Percentiles rank a stretch among this genome's conserved stretches.
Evolutionary conservation across 2,888 invertebrate genomes (phyloP).

Genomic region (Leptura quadrifasciata): DNA sequence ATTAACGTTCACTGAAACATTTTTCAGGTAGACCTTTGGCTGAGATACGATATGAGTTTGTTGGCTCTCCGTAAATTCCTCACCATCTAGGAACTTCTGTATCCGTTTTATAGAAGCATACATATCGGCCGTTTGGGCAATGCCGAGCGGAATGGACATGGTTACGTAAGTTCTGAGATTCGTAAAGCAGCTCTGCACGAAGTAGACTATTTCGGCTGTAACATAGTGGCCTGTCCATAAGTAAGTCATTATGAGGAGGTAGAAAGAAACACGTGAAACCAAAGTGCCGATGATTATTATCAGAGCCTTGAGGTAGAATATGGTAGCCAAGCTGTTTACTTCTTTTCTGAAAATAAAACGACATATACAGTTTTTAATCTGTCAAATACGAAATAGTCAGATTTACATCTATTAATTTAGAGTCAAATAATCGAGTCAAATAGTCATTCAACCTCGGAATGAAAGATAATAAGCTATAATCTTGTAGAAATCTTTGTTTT

Average conservation of each 20-base stretch:
- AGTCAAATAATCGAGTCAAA: too few relatives aligned
- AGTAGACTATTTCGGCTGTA: conserved; percentile 60
- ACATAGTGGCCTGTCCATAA: conserved; percentile 58
- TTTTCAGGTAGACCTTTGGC: conserved; percentile 50
- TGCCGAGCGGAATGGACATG: conserved; percentile 63
- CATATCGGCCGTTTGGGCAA: conserved; percentile 61
- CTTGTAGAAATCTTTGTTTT: too few relatives aligned
- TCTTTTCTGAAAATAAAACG: conserved; percentile 76
- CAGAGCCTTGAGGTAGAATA: conserved; percentile 68
- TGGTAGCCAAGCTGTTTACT: conserved; percentile 76
- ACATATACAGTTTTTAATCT: too few relatives aligned
- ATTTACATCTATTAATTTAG: too few relatives aligned
- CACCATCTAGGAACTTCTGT: conserved; percentile 50
- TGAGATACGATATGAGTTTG: not conserved
- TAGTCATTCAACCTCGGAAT: too few relatives aligned
- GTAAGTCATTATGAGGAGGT: conserved; percentile 62
- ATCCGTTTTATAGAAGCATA: conserved; percentile 60
- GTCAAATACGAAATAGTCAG: too few relatives aligned
- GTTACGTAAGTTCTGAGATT: conserved; percentile 60
- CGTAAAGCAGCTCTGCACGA: conserved; percentile 56
- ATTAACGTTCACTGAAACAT: conserved; percentile 59
- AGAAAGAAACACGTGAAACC: conserved; percentile 60
- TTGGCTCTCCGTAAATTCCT: conserved; percentile 22
- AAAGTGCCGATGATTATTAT: conserved; percentile 65
- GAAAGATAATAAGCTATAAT: too few relatives aligned